Evolutionary conservation across 2,888 invertebrate genomes (phyloP), one percentile per base, ranked within the genome.

Genomic region (Pemphredon lugubris): DNA sequence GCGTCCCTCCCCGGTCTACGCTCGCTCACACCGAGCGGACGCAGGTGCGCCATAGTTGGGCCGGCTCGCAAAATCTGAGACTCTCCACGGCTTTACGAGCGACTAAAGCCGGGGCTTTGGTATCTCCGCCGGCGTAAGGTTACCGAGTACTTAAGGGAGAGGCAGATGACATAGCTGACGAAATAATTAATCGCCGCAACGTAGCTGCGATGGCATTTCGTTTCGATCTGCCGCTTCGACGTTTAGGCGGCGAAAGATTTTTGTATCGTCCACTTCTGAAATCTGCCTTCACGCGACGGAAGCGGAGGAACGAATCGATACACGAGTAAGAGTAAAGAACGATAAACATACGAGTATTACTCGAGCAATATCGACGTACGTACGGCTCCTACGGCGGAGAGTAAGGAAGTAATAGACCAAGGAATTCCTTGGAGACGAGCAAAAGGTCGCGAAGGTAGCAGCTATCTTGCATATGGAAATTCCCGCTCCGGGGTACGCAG

Each of bases 11-110:
- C n/a, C n/a, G n/a, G 9, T 1, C 18, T 34, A 9, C 34, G 16
- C 18, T 0, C 32, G 34, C 23, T 23, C 34, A 6, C n/a, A 21
- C 13, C 7, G 21, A 6, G 30, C 20, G 73, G 74, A 73, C 82
- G 74, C 82, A 82, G 82, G 82, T 82, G 82, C 65, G 13, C 67
- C 70, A 53, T 72, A 82, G 79, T 77, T 72, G 66, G 67, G 50
- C 55, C 44, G 63, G 42, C 59, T 65, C 67, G 73, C 72, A 75
- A 79, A 81, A 81, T 81, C 81, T 68, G 71, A 71, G 64, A 60
- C 63, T 74, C 67, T 66, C 53, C 42, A 30, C 60, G 64, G 66
- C 73, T 78, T 79, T 76, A 72, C 67, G 65, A 72, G 53, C 61
- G 65, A 61, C 71, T 61, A 69, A 73, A 68, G 50, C 63, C 57